These are phyloP conservation scores for Astyanax mexicanus DNA, from an alignment of 2,797 vertebrate species.

Conservation along the genomic window DNA sequence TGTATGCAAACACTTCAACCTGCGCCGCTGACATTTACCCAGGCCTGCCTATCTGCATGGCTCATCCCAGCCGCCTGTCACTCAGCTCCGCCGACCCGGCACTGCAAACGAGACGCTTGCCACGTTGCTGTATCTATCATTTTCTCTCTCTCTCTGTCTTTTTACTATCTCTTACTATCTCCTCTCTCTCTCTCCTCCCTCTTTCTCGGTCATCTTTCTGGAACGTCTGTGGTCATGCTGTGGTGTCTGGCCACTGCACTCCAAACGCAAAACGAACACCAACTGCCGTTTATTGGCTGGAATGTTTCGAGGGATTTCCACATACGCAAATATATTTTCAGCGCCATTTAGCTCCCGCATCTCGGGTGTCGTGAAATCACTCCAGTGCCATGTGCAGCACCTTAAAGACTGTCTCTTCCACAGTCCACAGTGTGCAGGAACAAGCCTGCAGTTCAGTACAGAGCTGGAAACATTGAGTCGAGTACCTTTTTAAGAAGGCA, in stretches of 20 bases:
- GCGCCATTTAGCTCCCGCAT: constrained; percentile 69
- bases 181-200: constrained; percentile 15
- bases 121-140: constrained; percentile 41
- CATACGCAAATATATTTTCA: constrained; percentile 75
- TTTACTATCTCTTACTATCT: constrained; percentile 18
- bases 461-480: background rate
- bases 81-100: background rate
- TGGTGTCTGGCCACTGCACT: constrained; percentile 25
- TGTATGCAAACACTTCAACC: constrained; percentile 82
- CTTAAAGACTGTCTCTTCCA: constrained; percentile 64
- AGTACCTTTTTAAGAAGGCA: no score
- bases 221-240: constrained; percentile 16
- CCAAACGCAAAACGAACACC: background rate
- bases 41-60: constrained; percentile 71
- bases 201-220: constrained; percentile 20
- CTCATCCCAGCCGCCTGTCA: constrained; percentile 46
- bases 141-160: constrained; percentile 38
- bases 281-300: constrained; percentile 70
- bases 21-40: constrained; percentile 78
- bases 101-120: constrained; percentile 36
- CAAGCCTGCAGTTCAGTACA: background rate
- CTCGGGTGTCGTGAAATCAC: constrained; percentile 67
- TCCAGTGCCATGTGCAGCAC: constrained; percentile 68
- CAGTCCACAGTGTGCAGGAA: background rate
- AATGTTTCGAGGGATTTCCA: constrained; percentile 66